Evolutionary conservation across 2,113 vertebrate genomes (phyloP), one percentile per base, ranked within the genome.

Genomic region (Ifrita kowaldi): DNA sequence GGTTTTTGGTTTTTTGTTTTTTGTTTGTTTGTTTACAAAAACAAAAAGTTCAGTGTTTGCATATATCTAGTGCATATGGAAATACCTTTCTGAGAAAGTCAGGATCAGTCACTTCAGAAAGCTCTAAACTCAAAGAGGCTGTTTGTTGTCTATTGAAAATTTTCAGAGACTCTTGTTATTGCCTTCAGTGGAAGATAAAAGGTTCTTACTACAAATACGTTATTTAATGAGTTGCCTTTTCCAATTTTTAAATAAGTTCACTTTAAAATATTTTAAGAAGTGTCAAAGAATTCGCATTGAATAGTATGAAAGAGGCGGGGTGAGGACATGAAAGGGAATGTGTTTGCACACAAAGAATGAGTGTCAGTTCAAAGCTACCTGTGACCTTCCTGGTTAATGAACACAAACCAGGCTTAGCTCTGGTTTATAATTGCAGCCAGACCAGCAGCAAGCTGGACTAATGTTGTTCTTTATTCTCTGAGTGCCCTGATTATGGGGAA

Each of bases 141-240:
- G 57, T 90, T 96, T 96, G 79, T 62, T 94, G 42, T 95, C 53
- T 94, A 30, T 27, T 76, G 76, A 75, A 87, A 82, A 91, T 59
- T 81, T 97, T 91, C 90, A 83, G 39, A 87, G 23, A n/a, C 19
- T 67, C 90, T 89, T 94, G 60, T 80, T 91, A 8, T 4, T 94
- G 28, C 46, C 52, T 95, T 91, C 90, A 90, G 70, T 88, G 32
- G 49, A 32, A 95, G 91, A 94, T 95, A 73, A 96, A 96, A 96
- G 80, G 57, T 79, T 95, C 90, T 81, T 77, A 75, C 59, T 87
- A 91, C 75, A 91, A 91, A 95, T 88, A 42, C 2, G 3, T 64
- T 96, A 62, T 52, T 90, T 93, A 93, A 91, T 91, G 55, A 97
- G 85, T 89, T 65, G 73, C 63, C 81, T 96, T 94, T 79, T 77